A percentile compares a stretch with the other conserved stretches of the same genome.
Evolutionary conservation across 2,797 vertebrate genomes (phyloP).

Genomic region (Rousettus madagascariensis): DNA sequence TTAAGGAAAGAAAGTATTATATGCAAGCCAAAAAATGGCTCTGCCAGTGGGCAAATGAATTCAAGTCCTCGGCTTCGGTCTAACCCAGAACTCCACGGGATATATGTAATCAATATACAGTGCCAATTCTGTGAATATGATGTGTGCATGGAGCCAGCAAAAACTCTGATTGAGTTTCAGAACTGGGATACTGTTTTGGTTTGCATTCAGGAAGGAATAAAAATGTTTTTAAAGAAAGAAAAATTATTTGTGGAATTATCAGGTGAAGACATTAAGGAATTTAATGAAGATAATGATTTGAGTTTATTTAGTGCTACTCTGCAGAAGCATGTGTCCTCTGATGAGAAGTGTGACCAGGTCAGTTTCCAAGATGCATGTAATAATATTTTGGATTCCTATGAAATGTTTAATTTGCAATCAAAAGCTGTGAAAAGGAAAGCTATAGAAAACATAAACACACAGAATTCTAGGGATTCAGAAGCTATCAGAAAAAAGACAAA

Average conservation of each 20-base stretch:
- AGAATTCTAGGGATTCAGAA: conserved; percentile 54
- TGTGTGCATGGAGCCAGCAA: conserved; percentile 94
- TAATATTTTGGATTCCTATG: conserved; percentile 81
- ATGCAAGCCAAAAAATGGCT: conserved; percentile 85
- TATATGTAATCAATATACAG: conserved; percentile 93
- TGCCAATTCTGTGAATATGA: conserved; percentile 94
- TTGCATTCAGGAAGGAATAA: conserved; percentile 92
- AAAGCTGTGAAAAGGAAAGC: conserved; percentile 88
- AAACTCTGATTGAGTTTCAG: conserved; percentile 96
- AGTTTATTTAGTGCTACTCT: conserved; percentile 56
- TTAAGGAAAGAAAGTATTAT: conserved; percentile 90
- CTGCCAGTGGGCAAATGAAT: conserved; percentile 74
- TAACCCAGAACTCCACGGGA: conserved; percentile 88
- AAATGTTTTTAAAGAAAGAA: conserved; percentile 91
- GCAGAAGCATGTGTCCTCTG: conserved; percentile 66
- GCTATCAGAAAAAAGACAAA: conserved; percentile 56
- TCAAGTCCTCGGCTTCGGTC: conserved; percentile 87
- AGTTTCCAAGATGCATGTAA: conserved; percentile 77
- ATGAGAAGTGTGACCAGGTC: conserved; percentile 52
- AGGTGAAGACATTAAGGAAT: conserved; percentile 87
- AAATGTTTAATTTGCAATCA: conserved; percentile 87
- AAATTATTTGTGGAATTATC: conserved; percentile 88
- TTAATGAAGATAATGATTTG: conserved; percentile 82
- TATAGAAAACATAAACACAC: background rate
- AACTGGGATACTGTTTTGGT: conserved; percentile 92